Evolutionary conservation across 1,140 invertebrate species (phyloP).

Genomic region (Hyphantria cunea): DNA sequence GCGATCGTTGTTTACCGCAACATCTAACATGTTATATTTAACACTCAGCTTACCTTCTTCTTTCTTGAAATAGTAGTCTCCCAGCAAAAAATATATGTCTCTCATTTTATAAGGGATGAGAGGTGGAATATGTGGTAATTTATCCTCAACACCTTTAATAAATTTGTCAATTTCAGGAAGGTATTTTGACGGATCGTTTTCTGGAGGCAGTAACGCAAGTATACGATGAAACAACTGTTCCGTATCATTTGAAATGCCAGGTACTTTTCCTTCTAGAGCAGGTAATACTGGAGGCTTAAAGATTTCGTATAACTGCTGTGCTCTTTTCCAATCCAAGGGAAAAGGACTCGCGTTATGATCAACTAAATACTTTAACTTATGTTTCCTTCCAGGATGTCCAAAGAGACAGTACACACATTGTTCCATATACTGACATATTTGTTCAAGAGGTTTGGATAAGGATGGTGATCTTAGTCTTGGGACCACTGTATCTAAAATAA

Average conservation of each 20-base stretch:
- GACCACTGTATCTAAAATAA: slow-evolving; percentile 88
- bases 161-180: slow-evolving; percentile 85
- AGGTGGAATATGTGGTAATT: slow-evolving; percentile 78
- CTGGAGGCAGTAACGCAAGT: slow-evolving; percentile 86
- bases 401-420: slow-evolving; percentile 95
- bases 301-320: slow-evolving; percentile 91
- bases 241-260: slow-evolving; percentile 88
- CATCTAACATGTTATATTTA: slow-evolving; percentile 91
- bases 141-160: slow-evolving; percentile 84
- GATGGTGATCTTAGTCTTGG: slow-evolving; percentile 84
- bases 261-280: slow-evolving; percentile 90
- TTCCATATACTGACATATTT: slow-evolving; percentile 89
- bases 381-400: slow-evolving; percentile 91
- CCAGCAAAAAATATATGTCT: slow-evolving; percentile 94
- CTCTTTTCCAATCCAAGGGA: slow-evolving; percentile 89
- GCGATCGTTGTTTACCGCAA: slow-evolving; percentile 89
- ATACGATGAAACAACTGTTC: slow-evolving; percentile 91
- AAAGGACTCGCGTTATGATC: slow-evolving; percentile 90
- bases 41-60: slow-evolving; percentile 90
- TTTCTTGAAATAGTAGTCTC: slow-evolving; percentile 95
- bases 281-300: slow-evolving; percentile 91
- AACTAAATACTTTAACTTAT: slow-evolving; percentile 86
- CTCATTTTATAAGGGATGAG: slow-evolving; percentile 82
- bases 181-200: slow-evolving; percentile 84
- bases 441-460: slow-evolving; percentile 80